Percentiles rank a stretch among this genome's conserved stretches.
These are phyloP conservation scores for Heliconius hermathena DNA, from an alignment of 1,140 invertebrate species.

Conservation along the genomic window DNA sequence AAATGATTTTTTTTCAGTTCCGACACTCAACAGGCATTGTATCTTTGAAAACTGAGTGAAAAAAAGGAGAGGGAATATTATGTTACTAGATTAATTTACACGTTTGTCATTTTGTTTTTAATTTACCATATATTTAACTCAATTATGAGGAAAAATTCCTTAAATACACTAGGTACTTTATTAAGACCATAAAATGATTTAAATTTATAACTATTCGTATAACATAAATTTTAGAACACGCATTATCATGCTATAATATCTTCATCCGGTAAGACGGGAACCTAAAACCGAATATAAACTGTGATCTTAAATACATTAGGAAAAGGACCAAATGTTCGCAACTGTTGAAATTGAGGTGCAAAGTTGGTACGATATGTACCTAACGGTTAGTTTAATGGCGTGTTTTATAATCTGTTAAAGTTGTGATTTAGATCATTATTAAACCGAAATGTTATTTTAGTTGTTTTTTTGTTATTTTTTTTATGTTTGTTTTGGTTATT, in stretches of 20 bases:
- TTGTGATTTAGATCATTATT: conserved; percentile 15
- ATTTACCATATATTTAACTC: too few relatives aligned
- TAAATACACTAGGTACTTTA: too few relatives aligned
- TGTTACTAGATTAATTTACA: too few relatives aligned
- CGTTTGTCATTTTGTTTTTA: too few relatives aligned
- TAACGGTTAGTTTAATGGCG: conserved; percentile 22
- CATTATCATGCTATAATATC: not conserved
- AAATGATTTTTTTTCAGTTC: too few relatives aligned
- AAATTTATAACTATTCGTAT: not conserved
- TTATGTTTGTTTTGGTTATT: too few relatives aligned
- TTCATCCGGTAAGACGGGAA: not conserved
- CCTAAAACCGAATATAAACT: conserved; percentile 26
- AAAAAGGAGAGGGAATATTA: too few relatives aligned
- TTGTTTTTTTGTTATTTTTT: too few relatives aligned
- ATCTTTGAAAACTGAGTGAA: too few relatives aligned
- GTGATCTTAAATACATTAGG: conserved; percentile 37
- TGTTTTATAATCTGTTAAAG: conserved; percentile 26
- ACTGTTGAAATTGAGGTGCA: conserved; percentile 35
- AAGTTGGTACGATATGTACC: conserved; percentile 32
- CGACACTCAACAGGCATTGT: too few relatives aligned
- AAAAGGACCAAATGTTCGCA: conserved; percentile 32
- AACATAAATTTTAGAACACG: not conserved
- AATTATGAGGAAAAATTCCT: too few relatives aligned
- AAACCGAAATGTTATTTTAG: conserved; percentile 16
- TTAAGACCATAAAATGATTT: too few relatives aligned